These are phyloP conservation scores for Hesperia comma DNA, from an alignment of 2,888 invertebrate species.

Conservation along the genomic window DNA sequence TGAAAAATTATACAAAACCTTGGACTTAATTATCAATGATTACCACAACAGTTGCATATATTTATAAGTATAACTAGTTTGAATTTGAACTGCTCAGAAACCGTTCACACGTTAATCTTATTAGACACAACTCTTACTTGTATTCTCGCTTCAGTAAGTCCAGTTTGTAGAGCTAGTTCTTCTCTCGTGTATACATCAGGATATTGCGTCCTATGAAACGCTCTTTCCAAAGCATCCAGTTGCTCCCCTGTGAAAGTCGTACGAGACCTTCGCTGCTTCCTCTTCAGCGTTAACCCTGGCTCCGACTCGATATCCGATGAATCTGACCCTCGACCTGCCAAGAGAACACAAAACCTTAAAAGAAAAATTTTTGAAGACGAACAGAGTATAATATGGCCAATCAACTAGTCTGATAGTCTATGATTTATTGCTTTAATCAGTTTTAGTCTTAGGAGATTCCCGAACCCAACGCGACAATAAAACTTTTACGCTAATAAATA, in stretches of 20 bases:
- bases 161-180: constrained; percentile 94
- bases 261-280: constrained; percentile 95
- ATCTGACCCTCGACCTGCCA: constrained; percentile 77
- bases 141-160: constrained; percentile 96
- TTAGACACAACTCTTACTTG: constrained; percentile 85
- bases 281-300: constrained; percentile 94
- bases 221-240: constrained; percentile 94
- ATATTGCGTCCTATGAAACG: constrained; percentile 96
- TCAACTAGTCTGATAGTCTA: too few species aligned
- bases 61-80: too few species aligned
- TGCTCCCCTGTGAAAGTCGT: constrained; percentile 98
- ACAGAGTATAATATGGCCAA: too few species aligned
- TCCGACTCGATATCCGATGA: constrained; percentile 93
- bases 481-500: too few species aligned
- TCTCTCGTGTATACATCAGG: constrained; percentile 98
- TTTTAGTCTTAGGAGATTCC: too few species aligned
- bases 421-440: too few species aligned
- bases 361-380: too few species aligned
- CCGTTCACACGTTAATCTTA: not conserved
- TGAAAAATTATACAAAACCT: too few species aligned
- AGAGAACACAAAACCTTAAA: too few species aligned
- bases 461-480: too few species aligned
- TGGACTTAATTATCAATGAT: too few species aligned
- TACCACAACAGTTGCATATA: too few species aligned
- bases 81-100: not conserved